Conservation (phyloP, 2,113 vertebrate species). For the Microcebus ravelobensis region DNA sequence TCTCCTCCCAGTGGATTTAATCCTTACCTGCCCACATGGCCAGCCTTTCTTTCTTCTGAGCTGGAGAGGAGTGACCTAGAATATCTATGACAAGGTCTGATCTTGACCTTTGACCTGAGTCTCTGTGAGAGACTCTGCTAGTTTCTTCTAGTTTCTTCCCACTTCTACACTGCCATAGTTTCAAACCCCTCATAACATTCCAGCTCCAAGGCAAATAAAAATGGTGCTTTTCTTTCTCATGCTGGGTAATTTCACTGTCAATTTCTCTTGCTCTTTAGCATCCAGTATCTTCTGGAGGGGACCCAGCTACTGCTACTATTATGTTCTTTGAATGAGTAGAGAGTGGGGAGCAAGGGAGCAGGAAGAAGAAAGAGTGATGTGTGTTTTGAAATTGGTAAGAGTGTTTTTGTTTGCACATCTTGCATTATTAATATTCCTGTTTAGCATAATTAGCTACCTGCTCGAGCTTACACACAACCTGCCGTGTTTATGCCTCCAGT, state of each 20-base stretch:
- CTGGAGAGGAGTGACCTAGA: not conserved
- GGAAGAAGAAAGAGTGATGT: not conserved
- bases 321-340: not conserved
- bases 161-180: not conserved
- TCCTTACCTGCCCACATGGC: not conserved
- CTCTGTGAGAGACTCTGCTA: not conserved
- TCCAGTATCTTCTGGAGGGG: not conserved
- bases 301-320: not conserved
- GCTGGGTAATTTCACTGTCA: not conserved
- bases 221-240: not conserved
- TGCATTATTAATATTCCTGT: conserved; percentile 56
- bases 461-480: conserved; percentile 47
- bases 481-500: conserved; percentile 12
- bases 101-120: not conserved
- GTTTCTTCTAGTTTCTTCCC: not conserved
- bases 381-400: not conserved
- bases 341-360: not conserved
- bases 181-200: not conserved
- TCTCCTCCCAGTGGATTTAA: not conserved
- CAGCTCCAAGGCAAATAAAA: not conserved
- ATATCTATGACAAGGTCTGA: not conserved
- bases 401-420: conserved; percentile 53
- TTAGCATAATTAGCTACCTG: conserved; percentile 61
- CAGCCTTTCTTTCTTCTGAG: not conserved
- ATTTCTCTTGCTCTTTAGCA: not conserved